Evolutionary conservation across 2,888 invertebrate species (phyloP), one percentile per base, ranked within the genome.

Genomic region (Drosophila flavopinicola): DNA sequence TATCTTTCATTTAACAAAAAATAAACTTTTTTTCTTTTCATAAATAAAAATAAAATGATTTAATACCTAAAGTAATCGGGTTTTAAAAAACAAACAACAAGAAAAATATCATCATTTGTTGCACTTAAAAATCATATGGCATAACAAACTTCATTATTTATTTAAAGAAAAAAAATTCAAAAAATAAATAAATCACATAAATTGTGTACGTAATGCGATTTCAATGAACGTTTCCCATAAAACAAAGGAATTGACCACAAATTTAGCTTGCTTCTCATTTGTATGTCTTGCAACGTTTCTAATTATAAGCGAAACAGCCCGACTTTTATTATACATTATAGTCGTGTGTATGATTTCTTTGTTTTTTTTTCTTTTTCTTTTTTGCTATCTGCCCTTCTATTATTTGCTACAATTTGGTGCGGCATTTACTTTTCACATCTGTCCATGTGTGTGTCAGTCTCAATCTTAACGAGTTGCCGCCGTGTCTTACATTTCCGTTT

Each of bases 401-500:
- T 45, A 48, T 66, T 66, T 73, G 71, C 49, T 44, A 67, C 71
- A 71, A 67, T 63, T 68, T 39, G 61, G 23, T 30, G 61, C 23
- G 68, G 27, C 47, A 39, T 63, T 61, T 57, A 42, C 67, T 56
- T 38, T 53, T 61, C 56, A 30, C 49, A 63, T 49, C 27, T 27
- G 6, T 15, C 13, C 33, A 11, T 47, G 24, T 59, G 38, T 49
- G 59, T 13, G 9, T 37, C 11, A 27, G 17, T 54, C 47, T 60
- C 70, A 63, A 57, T 72, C 59, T 64, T 53, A 78, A 69, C 66
- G 78, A 77, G 64, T 51, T 63, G 68, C 68, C 53, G 65, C 59
- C 75, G 59, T 72, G 73, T 61, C 70, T 74, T 67, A 85, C 79
- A 83, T 73, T 85, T 79, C 79, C 79, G 79, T 63, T 83, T 38